Evolutionary conservation across 2,888 invertebrate species (phyloP).

Genomic region (Celastrina argiolus): DNA sequence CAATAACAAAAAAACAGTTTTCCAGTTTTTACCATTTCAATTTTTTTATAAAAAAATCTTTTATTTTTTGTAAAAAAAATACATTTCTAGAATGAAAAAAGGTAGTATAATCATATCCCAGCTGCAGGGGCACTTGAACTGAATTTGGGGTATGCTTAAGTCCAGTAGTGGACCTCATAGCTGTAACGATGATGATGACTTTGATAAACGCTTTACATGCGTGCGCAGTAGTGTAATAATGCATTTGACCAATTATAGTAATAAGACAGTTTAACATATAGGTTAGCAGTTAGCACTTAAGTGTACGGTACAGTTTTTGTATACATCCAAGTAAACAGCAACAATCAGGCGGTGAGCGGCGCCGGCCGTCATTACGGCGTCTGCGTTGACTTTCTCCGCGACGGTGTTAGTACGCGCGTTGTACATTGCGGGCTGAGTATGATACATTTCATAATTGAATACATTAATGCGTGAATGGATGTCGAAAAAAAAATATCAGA

Average conservation of each 20-base stretch:
- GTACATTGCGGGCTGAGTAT: conserved; percentile 41
- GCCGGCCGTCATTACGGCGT: conserved; percentile 57
- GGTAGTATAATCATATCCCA: no score
- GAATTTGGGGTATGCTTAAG: no score
- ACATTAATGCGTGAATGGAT: no score
- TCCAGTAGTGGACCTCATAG: background rate
- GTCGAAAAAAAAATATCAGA: no score
- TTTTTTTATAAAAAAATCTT: no score
- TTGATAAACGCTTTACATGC: conserved; percentile 42
- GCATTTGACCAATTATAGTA: background rate
- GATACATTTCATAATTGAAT: no score
- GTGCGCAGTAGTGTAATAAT: background rate
- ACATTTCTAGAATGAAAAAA: no score
- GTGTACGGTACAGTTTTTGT: conserved; percentile 4
- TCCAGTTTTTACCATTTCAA: no score
- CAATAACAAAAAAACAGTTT: no score
- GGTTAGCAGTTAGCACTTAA: conserved; percentile 3
- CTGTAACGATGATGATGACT: background rate
- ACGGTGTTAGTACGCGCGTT: background rate
- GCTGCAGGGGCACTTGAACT: no score
- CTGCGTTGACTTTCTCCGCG: conserved; percentile 43
- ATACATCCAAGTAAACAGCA: conserved; percentile 24
- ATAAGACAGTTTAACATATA: conserved; percentile 3
- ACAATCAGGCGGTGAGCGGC: conserved; percentile 62
- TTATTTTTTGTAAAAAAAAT: no score